A percentile compares a stretch with the other conserved stretches of the same genome.
Conservation (phyloP, 2,113 vertebrate species). For the Rhea americana region DNA sequence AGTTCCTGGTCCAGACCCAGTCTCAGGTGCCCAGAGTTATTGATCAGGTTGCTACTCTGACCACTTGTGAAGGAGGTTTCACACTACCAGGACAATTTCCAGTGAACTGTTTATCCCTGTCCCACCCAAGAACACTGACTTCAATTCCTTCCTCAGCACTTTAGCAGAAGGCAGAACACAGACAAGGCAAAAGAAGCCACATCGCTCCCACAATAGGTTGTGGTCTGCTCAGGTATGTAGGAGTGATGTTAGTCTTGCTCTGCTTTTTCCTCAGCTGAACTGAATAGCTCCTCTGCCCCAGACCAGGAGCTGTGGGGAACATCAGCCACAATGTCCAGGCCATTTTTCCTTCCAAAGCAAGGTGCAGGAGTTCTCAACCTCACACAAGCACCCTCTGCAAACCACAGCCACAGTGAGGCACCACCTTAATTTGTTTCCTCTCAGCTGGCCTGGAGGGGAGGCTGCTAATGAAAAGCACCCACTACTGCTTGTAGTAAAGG, state of each 20-base stretch:
- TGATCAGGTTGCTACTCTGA: neutral
- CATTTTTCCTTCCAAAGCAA: neutral
- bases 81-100: neutral
- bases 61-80: neutral
- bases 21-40: neutral
- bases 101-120: neutral
- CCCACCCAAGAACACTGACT: neutral
- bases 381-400: neutral
- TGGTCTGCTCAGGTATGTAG: neutral
- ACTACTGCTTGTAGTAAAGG: neutral
- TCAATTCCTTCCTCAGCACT: neutral
- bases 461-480: neutral
- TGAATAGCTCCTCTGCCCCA: neutral
- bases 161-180: neutral
- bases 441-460: neutral
- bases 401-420: neutral
- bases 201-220: no score
- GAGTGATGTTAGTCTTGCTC: neutral
- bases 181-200: neutral
- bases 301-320: neutral
- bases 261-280: rapidly evolving
- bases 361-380: neutral
- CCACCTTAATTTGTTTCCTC: neutral
- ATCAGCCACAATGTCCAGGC: no score
- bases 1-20: neutral